A percentile compares a stretch with the other conserved stretches of the same genome.
Evolutionary conservation across 2,888 invertebrate species (phyloP).

Genomic region (Ommatoiulus sabulosus): DNA sequence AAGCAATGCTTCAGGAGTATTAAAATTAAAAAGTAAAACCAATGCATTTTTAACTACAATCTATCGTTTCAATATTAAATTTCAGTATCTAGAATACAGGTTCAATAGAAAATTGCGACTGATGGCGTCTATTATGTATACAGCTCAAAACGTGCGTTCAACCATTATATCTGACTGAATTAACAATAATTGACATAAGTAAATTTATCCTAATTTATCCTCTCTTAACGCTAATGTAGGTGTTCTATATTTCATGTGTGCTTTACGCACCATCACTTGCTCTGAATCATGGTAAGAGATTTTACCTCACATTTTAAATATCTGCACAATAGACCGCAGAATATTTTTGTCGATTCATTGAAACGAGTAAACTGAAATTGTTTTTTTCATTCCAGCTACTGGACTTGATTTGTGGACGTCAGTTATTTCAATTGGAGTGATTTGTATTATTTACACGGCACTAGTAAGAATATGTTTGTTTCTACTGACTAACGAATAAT

Average conservation of each 20-base stretch:
- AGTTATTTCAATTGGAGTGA: constrained; percentile 66
- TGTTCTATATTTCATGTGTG: constrained; percentile 50
- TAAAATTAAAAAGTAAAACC: no score
- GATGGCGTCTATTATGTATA: constrained; percentile 20
- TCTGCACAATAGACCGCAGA: no score
- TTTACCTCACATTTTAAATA: no score
- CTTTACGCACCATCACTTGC: constrained; percentile 52
- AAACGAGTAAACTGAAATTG: no score
- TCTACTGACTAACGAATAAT: no score
- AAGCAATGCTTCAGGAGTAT: neutral
- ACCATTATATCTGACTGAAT: neutral
- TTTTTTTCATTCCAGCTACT: neutral
- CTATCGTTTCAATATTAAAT: neutral
- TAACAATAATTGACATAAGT: neutral
- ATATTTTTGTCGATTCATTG: no score
- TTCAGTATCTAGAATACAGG: constrained; percentile 54
- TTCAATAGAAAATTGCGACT: neutral
- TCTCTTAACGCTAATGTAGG: neutral
- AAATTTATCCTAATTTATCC: neutral
- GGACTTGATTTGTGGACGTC: constrained; percentile 66
- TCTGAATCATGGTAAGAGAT: constrained; percentile 43
- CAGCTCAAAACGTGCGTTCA: neutral
- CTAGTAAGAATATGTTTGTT: constrained; percentile 64
- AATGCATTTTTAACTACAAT: neutral
- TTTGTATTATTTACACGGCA: constrained; percentile 68